A percentile compares a stretch with the other conserved stretches of the same genome.
Evolutionary conservation across 1,140 invertebrate species (phyloP).

Genomic region (Drosophila punjabiensis): DNA sequence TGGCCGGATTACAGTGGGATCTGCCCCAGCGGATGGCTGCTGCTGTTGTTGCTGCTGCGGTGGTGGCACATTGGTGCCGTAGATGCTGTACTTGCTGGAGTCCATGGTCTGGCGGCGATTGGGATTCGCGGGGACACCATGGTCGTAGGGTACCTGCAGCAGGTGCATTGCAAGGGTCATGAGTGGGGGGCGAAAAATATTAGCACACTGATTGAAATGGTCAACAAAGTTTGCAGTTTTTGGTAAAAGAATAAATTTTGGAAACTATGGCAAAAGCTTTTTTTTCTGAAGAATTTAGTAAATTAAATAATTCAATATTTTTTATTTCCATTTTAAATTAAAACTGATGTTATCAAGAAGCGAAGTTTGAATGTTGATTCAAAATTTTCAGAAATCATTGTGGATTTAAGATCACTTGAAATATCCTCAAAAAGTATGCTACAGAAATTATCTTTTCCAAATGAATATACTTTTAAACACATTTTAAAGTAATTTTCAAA

Average conservation of each 20-base stretch:
- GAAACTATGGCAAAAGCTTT: neutral
- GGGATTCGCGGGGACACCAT: slow-evolving; percentile 66
- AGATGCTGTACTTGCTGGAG: slow-evolving; percentile 78
- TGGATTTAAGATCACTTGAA: no score
- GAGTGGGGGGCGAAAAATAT: slow-evolving; percentile 63
- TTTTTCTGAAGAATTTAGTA: neutral
- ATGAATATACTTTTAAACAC: no score
- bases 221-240: slow-evolving; percentile 1
- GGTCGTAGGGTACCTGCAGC: slow-evolving; percentile 78
- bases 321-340: neutral
- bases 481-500: no score
- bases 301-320: neutral
- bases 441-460: no score
- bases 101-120: slow-evolving; percentile 80
- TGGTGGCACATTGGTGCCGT: slow-evolving; percentile 60
- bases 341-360: neutral
- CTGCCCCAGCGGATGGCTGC: slow-evolving; percentile 33
- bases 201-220: slow-evolving; percentile 53
- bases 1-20: slow-evolving; percentile 61
- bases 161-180: slow-evolving; percentile 50
- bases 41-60: slow-evolving; percentile 43
- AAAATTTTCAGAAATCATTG: neutral
- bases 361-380: neutral
- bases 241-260: neutral
- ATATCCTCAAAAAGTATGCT: no score